These are phyloP conservation scores for Neelides folsomi DNA, from an alignment of 2,888 invertebrate species.

Conservation along the genomic window DNA sequence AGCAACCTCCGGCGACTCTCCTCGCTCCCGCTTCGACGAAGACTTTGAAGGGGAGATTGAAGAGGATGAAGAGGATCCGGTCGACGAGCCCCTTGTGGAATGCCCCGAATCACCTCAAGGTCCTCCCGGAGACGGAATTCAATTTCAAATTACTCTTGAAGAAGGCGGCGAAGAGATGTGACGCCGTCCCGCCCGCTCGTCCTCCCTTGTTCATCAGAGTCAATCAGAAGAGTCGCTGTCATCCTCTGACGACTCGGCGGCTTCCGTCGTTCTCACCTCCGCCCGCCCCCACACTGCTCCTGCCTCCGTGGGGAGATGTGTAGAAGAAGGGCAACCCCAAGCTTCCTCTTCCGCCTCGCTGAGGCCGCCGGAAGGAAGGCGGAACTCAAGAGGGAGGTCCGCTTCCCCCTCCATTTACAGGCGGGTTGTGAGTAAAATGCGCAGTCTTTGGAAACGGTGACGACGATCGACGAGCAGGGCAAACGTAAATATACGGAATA, in stretches of 20 bases:
- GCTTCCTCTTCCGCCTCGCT: slow-evolving; percentile 1
- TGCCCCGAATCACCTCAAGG: not conserved
- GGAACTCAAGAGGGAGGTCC: slow-evolving; percentile 42
- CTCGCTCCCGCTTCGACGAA: slow-evolving; percentile 40
- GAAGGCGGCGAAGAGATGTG: not conserved
- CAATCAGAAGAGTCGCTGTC: no score
- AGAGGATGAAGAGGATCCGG: slow-evolving; percentile 35
- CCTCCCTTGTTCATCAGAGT: no score
- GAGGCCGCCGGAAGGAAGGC: slow-evolving; percentile 4
- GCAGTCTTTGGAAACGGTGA: slow-evolving; percentile 22
- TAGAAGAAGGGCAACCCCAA: not conserved
- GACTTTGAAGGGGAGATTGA: slow-evolving; percentile 43
- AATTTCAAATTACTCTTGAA: not conserved
- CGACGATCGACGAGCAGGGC: slow-evolving; percentile 5
- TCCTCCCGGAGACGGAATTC: not conserved
- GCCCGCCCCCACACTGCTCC: slow-evolving; percentile 5
- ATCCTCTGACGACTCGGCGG: no score
- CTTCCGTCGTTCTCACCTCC: not conserved
- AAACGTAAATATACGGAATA: no score
- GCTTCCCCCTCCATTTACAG: slow-evolving; percentile 30
- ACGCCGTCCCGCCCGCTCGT: no score
- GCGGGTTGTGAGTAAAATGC: slow-evolving; percentile 21
- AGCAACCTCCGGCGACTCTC: slow-evolving; percentile 13
- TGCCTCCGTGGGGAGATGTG: not conserved
- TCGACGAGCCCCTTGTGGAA: slow-evolving; percentile 14